Evolutionary conservation across 2,888 invertebrate genomes (phyloP).

Genomic region (Hyposoter didymator): DNA sequence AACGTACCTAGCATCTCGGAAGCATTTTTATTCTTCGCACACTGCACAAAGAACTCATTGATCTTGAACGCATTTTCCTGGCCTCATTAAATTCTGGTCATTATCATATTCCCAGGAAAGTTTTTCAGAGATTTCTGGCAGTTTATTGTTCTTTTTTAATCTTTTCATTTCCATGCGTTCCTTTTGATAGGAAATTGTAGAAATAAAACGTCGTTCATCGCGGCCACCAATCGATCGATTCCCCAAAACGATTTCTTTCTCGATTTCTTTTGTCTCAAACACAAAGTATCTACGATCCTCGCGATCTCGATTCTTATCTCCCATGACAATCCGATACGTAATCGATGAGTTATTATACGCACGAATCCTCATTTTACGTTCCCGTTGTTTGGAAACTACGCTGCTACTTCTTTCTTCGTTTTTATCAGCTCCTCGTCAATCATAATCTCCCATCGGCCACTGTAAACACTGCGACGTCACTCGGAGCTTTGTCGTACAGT

Average conservation of each 20-base stretch:
- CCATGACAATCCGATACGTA: conserved; percentile 12
- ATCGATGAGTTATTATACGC: conserved; percentile 15
- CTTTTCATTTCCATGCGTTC: neutral
- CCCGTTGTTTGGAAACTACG: conserved; percentile 6
- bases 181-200: neutral
- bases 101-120: neutral
- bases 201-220: neutral
- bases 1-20: neutral
- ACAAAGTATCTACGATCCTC: conserved; percentile 34
- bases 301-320: conserved; percentile 41
- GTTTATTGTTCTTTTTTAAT: neutral
- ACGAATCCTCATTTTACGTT: neutral
- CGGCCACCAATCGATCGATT: neutral
- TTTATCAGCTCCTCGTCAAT: conserved; percentile 8
- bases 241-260: conserved; percentile 31
- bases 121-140: neutral
- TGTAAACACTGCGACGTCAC: conserved; percentile 23
- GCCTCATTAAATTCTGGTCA: neutral
- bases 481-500: conserved; percentile 5
- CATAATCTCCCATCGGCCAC: conserved; percentile 1
- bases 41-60: conserved; percentile 31
- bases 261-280: conserved; percentile 42
- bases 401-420: conserved; percentile 15
- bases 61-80: neutral
- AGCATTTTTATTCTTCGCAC: conserved; percentile 1